These are phyloP conservation scores for Philopedon plagiatum DNA, from an alignment of 2,888 invertebrate species.

Conservation along the genomic window DNA sequence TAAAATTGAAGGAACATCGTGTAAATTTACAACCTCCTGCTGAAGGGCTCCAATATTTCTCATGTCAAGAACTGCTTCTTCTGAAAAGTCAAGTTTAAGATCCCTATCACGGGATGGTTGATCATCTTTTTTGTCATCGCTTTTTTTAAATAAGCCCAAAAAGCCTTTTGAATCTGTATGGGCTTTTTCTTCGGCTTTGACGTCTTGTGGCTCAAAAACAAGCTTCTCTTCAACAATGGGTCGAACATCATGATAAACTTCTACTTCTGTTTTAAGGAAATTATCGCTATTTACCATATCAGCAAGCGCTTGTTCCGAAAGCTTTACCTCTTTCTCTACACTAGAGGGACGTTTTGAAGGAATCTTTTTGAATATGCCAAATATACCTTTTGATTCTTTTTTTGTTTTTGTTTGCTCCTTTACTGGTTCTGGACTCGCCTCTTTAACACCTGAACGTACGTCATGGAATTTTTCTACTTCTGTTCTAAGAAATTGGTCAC, in stretches of 20 bases:
- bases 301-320: constrained; percentile 28
- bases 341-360: constrained; percentile 12
- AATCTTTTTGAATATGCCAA: constrained; percentile 33
- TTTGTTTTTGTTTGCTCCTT: constrained; percentile 21
- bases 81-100: background rate
- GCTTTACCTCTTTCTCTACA: background rate
- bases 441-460: constrained; percentile 42
- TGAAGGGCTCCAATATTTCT: constrained; percentile 1
- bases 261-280: constrained; percentile 52
- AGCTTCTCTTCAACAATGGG: constrained; percentile 19
- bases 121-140: constrained; percentile 18
- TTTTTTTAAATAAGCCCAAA: constrained; percentile 36
- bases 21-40: background rate
- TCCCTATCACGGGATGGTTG: no score
- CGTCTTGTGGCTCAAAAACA: background rate
- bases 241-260: constrained; percentile 53
- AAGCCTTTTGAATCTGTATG: constrained; percentile 45
- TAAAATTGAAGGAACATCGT: background rate
- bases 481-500: constrained; percentile 49
- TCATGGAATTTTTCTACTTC: constrained; percentile 55
- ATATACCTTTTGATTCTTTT: constrained; percentile 29
- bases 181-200: constrained; percentile 11
- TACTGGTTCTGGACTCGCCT: background rate
- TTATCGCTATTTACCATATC: constrained; percentile 37
- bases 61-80: background rate